phyloP scores from a whole-genome alignment of 2,113 vertebrate species.

The Cyprinodon brontotheroides region DNA sequence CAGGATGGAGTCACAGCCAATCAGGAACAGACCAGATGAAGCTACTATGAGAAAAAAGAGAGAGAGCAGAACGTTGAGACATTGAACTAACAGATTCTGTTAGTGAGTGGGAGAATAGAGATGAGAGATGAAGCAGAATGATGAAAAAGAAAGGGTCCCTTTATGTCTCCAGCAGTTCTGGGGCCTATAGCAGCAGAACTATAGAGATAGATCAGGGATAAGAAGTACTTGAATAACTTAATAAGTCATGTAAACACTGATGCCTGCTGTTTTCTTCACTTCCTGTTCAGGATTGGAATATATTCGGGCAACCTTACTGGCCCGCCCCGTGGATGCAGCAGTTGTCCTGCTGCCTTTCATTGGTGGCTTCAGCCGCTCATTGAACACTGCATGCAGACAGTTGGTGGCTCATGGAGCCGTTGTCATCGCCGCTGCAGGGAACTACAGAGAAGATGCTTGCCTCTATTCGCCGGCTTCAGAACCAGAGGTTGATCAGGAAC shows the following conservation, averaged over 20 bases:
- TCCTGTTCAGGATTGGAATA: constrained; percentile 84
- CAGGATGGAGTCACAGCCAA: too few species aligned
- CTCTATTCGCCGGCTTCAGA: constrained; percentile 89
- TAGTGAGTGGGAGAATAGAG: too few species aligned
- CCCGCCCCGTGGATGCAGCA: constrained; percentile 46
- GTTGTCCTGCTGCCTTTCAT: constrained; percentile 84
- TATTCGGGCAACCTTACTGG: constrained; percentile 62
- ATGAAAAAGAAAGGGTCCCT: too few species aligned
- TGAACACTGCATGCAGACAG: constrained; percentile 81
- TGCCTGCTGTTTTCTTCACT: not conserved
- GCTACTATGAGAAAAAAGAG: too few species aligned
- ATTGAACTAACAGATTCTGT: too few species aligned
- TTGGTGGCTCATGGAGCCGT: constrained; percentile 72
- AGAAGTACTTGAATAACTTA: too few species aligned
- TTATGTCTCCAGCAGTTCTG: too few species aligned
- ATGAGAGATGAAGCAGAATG: too few species aligned
- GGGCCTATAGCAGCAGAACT: too few species aligned
- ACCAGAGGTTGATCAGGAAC: constrained; percentile 77
- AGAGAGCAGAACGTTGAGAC: too few species aligned
- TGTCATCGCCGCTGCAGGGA: constrained; percentile 86
- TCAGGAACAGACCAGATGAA: too few species aligned
- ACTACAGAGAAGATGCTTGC: constrained; percentile 88
- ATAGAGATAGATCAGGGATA: too few species aligned
- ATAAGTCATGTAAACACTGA: not conserved
- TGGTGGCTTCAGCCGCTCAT: constrained; percentile 77